phyloP scores from a whole-genome alignment of 1,140 invertebrate species.

The Scaptomyza montana region DNA sequence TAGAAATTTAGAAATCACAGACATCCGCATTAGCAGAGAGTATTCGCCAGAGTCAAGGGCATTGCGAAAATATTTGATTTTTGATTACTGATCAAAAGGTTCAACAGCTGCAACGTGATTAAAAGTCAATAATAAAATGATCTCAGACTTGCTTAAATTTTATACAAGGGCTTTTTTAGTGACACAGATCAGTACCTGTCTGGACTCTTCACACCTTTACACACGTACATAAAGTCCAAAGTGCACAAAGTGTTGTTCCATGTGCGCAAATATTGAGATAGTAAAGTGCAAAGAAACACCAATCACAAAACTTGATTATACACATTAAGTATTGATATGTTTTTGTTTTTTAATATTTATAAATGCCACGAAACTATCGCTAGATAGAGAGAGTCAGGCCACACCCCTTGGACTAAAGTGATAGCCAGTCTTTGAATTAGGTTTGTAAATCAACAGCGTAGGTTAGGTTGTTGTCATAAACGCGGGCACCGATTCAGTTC shows the following conservation, averaged over 20 bases:
- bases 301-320: constrained; percentile 7
- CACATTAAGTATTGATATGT: neutral
- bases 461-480: neutral
- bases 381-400: neutral
- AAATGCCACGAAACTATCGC: too few species aligned
- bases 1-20: constrained; percentile 16
- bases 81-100: constrained; percentile 7
- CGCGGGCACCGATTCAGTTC: constrained; percentile 1
- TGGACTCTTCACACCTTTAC: constrained; percentile 56
- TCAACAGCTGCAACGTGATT: constrained; percentile 14
- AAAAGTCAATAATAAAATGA: constrained; percentile 29
- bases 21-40: too few species aligned
- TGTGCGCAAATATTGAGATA: constrained; percentile 59
- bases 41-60: constrained; percentile 23
- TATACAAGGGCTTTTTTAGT: neutral
- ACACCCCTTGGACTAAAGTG: constrained; percentile 7
- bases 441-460: neutral
- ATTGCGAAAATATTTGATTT: neutral
- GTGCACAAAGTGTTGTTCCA: neutral
- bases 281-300: constrained; percentile 43
- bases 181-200: constrained; percentile 1
- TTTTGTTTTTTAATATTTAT: neutral
- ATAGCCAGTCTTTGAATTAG: neutral
- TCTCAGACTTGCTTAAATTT: constrained; percentile 13
- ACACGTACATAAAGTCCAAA: constrained; percentile 30